A percentile compares a stretch with the other conserved stretches of the same genome.
Evolutionary conservation across 2,113 vertebrate genomes (phyloP).

Genomic region (Lucifuga dentata): DNA sequence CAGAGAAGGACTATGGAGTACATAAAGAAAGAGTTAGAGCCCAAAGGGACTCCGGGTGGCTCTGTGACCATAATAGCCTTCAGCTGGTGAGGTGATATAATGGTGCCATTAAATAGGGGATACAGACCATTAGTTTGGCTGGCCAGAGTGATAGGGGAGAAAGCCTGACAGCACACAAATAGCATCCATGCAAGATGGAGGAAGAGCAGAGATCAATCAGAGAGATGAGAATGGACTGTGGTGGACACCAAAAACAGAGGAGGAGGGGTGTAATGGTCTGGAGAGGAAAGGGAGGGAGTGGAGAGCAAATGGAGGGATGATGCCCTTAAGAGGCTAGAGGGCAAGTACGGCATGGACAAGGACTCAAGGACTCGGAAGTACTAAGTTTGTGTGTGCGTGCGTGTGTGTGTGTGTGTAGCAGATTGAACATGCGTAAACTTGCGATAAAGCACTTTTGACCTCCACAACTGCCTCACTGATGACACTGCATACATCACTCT

Average conservation of each 20-base stretch:
- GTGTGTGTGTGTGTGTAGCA: slow-evolving; percentile 3
- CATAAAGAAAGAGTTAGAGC: slow-evolving; percentile 53
- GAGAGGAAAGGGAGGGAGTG: slow-evolving; percentile 13
- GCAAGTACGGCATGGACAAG: slow-evolving; percentile 18
- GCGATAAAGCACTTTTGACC: slow-evolving; percentile 47
- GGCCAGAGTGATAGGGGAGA: slow-evolving; percentile 59
- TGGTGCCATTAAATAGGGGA: slow-evolving; percentile 71
- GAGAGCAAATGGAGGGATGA: slow-evolving; percentile 28
- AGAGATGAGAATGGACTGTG: slow-evolving; percentile 46
- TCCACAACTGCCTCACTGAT: slow-evolving; percentile 25
- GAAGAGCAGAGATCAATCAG: slow-evolving; percentile 67
- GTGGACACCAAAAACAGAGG: slow-evolving; percentile 45
- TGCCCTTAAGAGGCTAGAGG: slow-evolving; percentile 24
- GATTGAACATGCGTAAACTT: slow-evolving; percentile 17
- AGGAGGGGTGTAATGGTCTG: slow-evolving; percentile 2
- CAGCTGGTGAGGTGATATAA: slow-evolving; percentile 68
- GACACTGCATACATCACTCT: slow-evolving; percentile 41
- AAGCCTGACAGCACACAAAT: slow-evolving; percentile 74
- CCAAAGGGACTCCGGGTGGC: slow-evolving; percentile 47
- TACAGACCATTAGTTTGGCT: slow-evolving; percentile 76
- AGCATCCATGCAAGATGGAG: slow-evolving; percentile 62
- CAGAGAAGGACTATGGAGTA: slow-evolving; percentile 23
- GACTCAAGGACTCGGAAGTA: neutral
- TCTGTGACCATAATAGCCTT: slow-evolving; percentile 66
- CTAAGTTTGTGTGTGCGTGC: too few species aligned